These are phyloP conservation scores for Danio choprae DNA, from an alignment of 2,797 vertebrate genomes.

Conservation along the genomic window DNA sequence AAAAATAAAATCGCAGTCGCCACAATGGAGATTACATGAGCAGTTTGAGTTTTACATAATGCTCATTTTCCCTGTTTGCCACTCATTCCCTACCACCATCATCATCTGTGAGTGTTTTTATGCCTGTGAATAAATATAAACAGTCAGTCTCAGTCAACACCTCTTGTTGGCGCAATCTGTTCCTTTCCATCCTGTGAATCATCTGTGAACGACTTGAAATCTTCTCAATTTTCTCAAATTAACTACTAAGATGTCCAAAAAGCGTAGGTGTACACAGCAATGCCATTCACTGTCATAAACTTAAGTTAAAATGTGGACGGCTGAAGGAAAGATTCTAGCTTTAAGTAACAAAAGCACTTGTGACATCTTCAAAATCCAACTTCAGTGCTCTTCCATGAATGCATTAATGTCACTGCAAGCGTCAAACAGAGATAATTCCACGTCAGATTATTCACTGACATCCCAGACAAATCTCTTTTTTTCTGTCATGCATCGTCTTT, in stretches of 20 bases:
- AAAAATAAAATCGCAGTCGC: not conserved
- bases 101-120: conserved; percentile 38
- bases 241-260: not conserved
- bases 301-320: not conserved
- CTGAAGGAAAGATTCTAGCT: not conserved
- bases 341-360: not conserved
- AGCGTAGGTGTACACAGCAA: not conserved
- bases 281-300: not conserved
- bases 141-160: not conserved
- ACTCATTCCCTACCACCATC: not conserved
- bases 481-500: not conserved
- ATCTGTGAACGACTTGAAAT: conserved; percentile 3
- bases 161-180: conserved; percentile 36
- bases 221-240: not conserved
- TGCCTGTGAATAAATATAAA: conserved; percentile 32
- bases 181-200: conserved; percentile 10
- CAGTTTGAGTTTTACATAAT: conserved; percentile 18
- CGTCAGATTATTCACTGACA: not conserved
- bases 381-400: not conserved
- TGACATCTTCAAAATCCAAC: not conserved
- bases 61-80: conserved; percentile 1
- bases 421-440: not conserved
- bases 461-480: not conserved
- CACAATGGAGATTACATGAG: not conserved
- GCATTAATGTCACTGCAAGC: not conserved